Percentiles rank a stretch among this genome's conserved stretches.
Evolutionary conservation across 2,888 invertebrate species (phyloP).

Genomic region (Dione vanillae): DNA sequence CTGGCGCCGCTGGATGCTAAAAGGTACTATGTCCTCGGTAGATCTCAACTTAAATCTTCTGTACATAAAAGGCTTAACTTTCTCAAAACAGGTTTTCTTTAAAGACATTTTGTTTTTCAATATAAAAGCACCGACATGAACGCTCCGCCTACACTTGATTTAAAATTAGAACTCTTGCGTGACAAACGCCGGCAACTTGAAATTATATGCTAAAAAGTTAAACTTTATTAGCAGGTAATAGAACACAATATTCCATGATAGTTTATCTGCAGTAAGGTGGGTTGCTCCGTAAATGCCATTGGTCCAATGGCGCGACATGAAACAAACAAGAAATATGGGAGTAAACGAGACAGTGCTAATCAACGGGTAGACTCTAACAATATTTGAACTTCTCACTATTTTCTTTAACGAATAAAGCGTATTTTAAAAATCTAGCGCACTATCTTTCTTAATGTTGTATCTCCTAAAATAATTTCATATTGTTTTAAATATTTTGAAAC

Average conservation of each 20-base stretch:
- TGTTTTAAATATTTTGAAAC: conserved; percentile 52
- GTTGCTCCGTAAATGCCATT: conserved; percentile 82
- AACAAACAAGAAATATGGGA: conserved; percentile 81
- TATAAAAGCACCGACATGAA: conserved; percentile 78
- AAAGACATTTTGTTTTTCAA: conserved; percentile 83
- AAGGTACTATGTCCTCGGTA: conserved; percentile 73
- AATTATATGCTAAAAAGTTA: conserved; percentile 81
- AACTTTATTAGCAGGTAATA: conserved; percentile 80
- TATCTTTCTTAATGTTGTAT: conserved; percentile 14
- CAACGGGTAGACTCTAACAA: conserved; percentile 42
- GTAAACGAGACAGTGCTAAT: conserved; percentile 72
- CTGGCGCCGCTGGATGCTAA: conserved; percentile 53
- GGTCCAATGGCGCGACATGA: conserved; percentile 80
- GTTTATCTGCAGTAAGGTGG: conserved; percentile 81
- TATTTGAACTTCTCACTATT: conserved; percentile 6
- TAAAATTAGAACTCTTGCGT: conserved; percentile 84
- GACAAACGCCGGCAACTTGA: conserved; percentile 82
- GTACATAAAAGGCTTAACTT: conserved; percentile 82
- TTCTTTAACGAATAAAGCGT: conserved; percentile 17
- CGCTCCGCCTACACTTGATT: conserved; percentile 84
- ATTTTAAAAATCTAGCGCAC: not conserved
- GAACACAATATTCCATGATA: conserved; percentile 78
- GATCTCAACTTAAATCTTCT: conserved; percentile 74
- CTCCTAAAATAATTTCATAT: conserved; percentile 47
- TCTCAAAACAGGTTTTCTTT: conserved; percentile 81